phyloP scores from a whole-genome alignment of 2,113 vertebrate species.

The Paramisgurnus dabryanus region DNA sequence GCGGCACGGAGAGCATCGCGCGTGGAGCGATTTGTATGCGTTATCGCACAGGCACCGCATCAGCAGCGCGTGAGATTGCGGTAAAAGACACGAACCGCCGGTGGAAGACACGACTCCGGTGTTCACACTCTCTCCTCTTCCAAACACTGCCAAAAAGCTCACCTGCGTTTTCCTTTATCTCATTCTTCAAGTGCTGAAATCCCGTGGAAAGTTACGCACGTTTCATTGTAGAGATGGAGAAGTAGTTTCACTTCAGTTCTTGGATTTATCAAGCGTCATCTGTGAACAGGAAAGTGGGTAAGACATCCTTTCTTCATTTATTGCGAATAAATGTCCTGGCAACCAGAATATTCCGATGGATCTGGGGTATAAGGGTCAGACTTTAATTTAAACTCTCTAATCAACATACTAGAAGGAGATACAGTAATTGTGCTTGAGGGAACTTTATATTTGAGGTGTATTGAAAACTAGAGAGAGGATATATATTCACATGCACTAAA shows the following conservation, averaged over 20 bases:
- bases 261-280: slow-evolving; percentile 30
- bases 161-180: not conserved
- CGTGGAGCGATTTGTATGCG: slow-evolving; percentile 80
- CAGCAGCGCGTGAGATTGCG: slow-evolving; percentile 73
- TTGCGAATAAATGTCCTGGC: not conserved
- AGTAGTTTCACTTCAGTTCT: slow-evolving; percentile 65
- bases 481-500: not conserved
- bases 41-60: slow-evolving; percentile 77
- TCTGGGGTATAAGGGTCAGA: not conserved
- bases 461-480: not conserved
- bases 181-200: not conserved
- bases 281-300: slow-evolving; percentile 60
- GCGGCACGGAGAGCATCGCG: slow-evolving; percentile 73
- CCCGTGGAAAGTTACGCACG: slow-evolving; percentile 82
- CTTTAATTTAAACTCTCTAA: not conserved
- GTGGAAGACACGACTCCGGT: slow-evolving; percentile 60
- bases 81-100: slow-evolving; percentile 72
- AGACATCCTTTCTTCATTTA: slow-evolving; percentile 46
- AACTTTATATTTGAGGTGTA: not conserved
- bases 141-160: not conserved
- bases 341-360: not conserved
- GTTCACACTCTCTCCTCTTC: not conserved
- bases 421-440: not conserved
- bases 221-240: slow-evolving; percentile 67
- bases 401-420: not conserved